phyloP scores from a whole-genome alignment of 2,888 invertebrate species.

The Drosophila suboccidentalis region DNA sequence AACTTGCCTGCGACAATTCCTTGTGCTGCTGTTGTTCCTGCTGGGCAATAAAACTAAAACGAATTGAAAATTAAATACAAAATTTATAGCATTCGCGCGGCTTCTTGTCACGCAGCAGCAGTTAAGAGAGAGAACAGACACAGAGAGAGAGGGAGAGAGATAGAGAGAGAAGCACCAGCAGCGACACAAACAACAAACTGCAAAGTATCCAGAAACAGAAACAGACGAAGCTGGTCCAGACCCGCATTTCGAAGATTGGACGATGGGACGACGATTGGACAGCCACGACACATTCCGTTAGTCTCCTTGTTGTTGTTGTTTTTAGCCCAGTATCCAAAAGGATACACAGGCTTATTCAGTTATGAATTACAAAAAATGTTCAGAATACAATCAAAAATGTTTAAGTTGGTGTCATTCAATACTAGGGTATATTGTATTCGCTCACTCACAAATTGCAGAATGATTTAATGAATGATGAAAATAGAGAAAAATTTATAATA shows the following conservation, averaged over 20 bases:
- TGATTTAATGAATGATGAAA: too few relatives aligned
- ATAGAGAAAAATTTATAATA: too few relatives aligned
- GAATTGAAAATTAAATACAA: slow-evolving; percentile 80
- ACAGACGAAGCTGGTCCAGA: slow-evolving; percentile 7
- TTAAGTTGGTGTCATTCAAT: background rate
- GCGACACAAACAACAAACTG: slow-evolving; percentile 48
- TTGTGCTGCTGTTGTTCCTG: slow-evolving; percentile 47
- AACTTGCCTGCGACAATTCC: slow-evolving; percentile 36
- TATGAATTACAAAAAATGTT: too few relatives aligned
- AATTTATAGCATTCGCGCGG: slow-evolving; percentile 76
- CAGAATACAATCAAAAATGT: background rate
- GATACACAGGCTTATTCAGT: background rate
- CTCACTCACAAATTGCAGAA: too few relatives aligned
- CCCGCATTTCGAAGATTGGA: slow-evolving; percentile 35
- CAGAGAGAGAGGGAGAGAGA: background rate
- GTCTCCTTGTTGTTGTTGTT: slow-evolving; percentile 16
- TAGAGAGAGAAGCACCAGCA: slow-evolving; percentile 17
- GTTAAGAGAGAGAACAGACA: slow-evolving; percentile 1
- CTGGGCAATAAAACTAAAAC: slow-evolving; percentile 75
- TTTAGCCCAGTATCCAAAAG: background rate
- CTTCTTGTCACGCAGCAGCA: slow-evolving; percentile 65
- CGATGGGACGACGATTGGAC: slow-evolving; percentile 27
- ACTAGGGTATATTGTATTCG: too few relatives aligned
- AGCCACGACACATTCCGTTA: slow-evolving; percentile 70
- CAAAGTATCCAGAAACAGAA: slow-evolving; percentile 17